Base-by-base conservation (phyloP, 2,888 invertebrate genomes). In the Nowickia ferox region DNA sequence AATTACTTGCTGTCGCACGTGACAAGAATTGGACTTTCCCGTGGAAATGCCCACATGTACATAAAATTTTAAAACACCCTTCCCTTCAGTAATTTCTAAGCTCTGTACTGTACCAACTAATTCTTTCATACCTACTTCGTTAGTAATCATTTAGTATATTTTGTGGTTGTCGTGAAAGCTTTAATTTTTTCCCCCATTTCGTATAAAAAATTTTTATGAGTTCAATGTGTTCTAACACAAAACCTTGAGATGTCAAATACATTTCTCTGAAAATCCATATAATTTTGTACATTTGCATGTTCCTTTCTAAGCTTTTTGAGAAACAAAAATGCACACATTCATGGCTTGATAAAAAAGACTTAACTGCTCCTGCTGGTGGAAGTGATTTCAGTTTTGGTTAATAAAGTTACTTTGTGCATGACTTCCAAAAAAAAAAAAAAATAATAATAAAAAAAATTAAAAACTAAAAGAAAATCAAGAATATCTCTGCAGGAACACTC, bases 331-430 rank as follows among this genome's bases (percentile, higher is more conserved):
- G n/a, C 57, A 61, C 38, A 51, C 19, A 44, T 22, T 22, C 38
- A 46, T 38, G 72, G 65, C 51, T 59, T 30, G 30, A 30, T 30
- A 30, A 30, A 30, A 61, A 42, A 44, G 8, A 51, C 17, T 71
- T 10, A 63, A 78, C 51, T 30, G 11, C 11, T 30, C 42, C 61
- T 30, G 9, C 51, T 30, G 30, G 15, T 55, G 10, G 44, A 75
- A 53, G 65, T 44, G 65, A 75, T 65, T 81, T 30, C 17, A 59
- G 51, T 19, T 42, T 82, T 59, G 30, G 46, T 42, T 74, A 77
- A 77, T 66, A 81, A 68, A 77, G 61, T 77, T 75, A 63, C 42
- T 59, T 68, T 81, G 71, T 74, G 30, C 30, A 30, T 30, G 30
- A 30, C 30, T 30, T 30, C 6, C 0, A 30, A 30, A 30, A 30